These are phyloP conservation scores for Alloplasta piceator DNA, from an alignment of 2,888 invertebrate genomes.

Conservation along the genomic window DNA sequence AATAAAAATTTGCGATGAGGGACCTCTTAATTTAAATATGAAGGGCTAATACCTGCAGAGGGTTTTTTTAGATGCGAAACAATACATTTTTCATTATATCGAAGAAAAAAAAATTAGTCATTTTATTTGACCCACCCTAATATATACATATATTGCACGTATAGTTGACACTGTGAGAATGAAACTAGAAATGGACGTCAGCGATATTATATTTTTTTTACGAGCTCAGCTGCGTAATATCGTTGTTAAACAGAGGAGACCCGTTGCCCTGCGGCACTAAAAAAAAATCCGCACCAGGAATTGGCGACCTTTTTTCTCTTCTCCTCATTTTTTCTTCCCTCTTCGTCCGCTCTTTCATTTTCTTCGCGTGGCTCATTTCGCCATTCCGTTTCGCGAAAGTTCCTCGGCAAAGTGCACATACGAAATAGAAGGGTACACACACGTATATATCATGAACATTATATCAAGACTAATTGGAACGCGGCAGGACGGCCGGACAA, in stretches of 20 bases:
- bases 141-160: conserved; percentile 4
- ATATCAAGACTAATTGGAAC: conserved; percentile 44
- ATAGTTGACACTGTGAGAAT: not conserved
- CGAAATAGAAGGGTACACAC: not conserved
- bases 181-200: not conserved
- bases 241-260: not conserved
- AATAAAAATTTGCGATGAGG: too few species aligned
- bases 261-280: not conserved
- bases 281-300: conserved; percentile 14
- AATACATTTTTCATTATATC: too few species aligned
- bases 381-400: not conserved
- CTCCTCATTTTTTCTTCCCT: not conserved
- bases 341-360: not conserved
- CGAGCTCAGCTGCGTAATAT: too few species aligned
- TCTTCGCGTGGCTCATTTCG: not conserved
- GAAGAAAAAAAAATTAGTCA: too few species aligned
- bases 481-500: conserved; percentile 69
- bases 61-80: too few species aligned
- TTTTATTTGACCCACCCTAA: too few species aligned
- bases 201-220: too few species aligned
- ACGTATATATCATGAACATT: not conserved
- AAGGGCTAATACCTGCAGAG: too few species aligned
- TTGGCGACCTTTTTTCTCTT: conserved; percentile 20
- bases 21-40: too few species aligned
- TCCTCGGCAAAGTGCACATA: not conserved